These are phyloP conservation scores for Mylabris sibirica DNA, from an alignment of 2,888 invertebrate species.

Conservation along the genomic window DNA sequence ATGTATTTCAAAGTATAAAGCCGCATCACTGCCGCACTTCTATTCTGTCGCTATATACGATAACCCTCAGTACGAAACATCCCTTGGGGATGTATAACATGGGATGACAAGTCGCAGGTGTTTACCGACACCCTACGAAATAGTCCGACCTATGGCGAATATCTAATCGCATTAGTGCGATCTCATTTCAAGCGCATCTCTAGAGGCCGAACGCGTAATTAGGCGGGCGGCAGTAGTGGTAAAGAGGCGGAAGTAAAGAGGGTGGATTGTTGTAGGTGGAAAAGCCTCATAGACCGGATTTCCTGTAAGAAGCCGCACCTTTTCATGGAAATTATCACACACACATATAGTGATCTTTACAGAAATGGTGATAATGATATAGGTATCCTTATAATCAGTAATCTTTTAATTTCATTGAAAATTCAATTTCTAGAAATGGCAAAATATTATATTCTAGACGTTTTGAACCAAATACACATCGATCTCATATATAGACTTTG, in stretches of 20 bases:
- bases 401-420: neutral
- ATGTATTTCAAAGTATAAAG: slow-evolving; percentile 5
- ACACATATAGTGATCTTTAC: neutral
- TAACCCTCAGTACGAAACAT: slow-evolving; percentile 33
- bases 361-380: too few species aligned
- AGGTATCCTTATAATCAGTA: neutral
- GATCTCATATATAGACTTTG: neutral
- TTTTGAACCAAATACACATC: too few species aligned
- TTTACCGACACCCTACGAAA: slow-evolving; percentile 48
- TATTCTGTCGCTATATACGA: slow-evolving; percentile 8
- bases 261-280: slow-evolving; percentile 36
- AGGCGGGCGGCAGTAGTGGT: slow-evolving; percentile 39
- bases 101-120: slow-evolving; percentile 59
- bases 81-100: slow-evolving; percentile 55
- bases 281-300: slow-evolving; percentile 13
- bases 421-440: neutral
- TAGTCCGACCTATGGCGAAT: slow-evolving; percentile 34
- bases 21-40: slow-evolving; percentile 4
- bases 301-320: slow-evolving; percentile 12
- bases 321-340: slow-evolving; percentile 9
- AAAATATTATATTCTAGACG: neutral
- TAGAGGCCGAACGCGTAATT: slow-evolving; percentile 48
- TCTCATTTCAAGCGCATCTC: slow-evolving; percentile 54
- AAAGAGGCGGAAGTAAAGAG: slow-evolving; percentile 24
- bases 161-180: slow-evolving; percentile 56